Percentiles rank a stretch among this genome's conserved stretches.
Conservation (phyloP, 2,888 invertebrate genomes). For the Melinopterus prodromus region DNA sequence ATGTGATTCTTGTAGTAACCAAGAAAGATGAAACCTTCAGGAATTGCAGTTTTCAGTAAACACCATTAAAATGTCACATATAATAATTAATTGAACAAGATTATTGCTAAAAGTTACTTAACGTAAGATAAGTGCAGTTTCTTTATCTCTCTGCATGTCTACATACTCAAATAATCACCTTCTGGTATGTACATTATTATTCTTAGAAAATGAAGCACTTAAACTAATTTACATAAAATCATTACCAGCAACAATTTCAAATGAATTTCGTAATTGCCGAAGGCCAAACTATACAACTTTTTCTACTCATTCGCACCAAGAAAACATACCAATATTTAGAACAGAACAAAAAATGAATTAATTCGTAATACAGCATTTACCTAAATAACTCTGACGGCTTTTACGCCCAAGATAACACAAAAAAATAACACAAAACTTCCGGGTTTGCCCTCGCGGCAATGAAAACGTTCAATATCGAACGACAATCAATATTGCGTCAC, state of each 20-base stretch:
- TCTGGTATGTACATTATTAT: not conserved
- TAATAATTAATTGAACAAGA: not conserved
- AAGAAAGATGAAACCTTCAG: not conserved
- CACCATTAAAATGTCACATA: not conserved
- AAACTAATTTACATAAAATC: not conserved
- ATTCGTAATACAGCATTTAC: too few species aligned
- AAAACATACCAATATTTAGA: not conserved
- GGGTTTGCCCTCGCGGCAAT: not conserved
- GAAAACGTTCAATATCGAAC: not conserved
- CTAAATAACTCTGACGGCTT: too few species aligned
- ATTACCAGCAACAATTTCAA: not conserved
- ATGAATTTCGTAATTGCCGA: not conserved
- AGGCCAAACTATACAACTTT: not conserved
- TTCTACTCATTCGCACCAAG: not conserved
- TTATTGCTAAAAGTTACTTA: not conserved
- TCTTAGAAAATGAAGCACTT: not conserved
- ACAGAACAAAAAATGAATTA: not conserved
- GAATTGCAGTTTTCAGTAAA: not conserved
- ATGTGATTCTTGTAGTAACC: too few species aligned
- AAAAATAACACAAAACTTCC: not conserved
- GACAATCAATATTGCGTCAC: not conserved
- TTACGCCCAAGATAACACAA: not conserved
- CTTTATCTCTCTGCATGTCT: not conserved
- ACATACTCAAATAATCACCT: not conserved
- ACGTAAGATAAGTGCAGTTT: not conserved